Conservation (phyloP, 2,113 vertebrate genomes). For the Tetrao urogallus region DNA sequence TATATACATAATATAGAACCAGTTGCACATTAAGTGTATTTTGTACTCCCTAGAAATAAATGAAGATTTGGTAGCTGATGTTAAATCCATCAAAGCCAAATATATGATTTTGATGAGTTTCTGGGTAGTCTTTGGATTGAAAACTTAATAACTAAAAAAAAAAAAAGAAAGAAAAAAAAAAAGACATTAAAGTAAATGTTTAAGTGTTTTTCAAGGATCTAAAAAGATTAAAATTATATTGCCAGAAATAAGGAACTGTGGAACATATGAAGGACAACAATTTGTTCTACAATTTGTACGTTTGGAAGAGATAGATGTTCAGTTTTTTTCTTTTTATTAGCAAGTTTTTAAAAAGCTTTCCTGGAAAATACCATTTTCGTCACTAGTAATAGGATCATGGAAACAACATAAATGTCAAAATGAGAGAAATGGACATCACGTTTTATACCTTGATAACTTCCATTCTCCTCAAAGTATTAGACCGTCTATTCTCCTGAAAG, state of each 20-base stretch:
- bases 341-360: background rate
- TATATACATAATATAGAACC: background rate
- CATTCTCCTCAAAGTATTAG: background rate
- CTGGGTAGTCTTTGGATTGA: background rate
- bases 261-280: background rate
- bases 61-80: background rate
- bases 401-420: background rate
- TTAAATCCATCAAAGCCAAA: background rate
- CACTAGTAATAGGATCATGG: background rate
- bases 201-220: background rate
- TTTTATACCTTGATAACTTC: background rate
- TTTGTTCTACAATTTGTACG: background rate
- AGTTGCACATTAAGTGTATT: background rate
- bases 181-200: background rate
- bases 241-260: background rate
- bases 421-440: background rate
- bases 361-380: background rate
- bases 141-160: background rate
- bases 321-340: background rate
- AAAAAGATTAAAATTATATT: background rate
- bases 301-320: background rate
- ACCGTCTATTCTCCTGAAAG: background rate
- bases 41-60: background rate
- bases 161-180: background rate
- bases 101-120: background rate